Base-by-base conservation (phyloP, 2,113 vertebrate genomes). In the Vicugna pacos region DNA sequence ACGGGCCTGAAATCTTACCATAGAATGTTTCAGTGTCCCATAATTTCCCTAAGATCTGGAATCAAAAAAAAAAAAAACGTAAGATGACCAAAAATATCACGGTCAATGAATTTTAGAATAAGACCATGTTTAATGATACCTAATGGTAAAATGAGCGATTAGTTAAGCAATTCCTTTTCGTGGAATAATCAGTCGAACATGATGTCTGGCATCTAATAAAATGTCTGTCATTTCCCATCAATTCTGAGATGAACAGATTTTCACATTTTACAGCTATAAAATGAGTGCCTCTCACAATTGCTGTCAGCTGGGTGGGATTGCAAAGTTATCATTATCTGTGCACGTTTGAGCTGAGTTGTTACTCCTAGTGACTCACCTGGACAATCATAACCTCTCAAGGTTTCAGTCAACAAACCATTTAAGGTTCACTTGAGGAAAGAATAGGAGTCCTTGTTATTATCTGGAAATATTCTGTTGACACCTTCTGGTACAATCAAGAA, bases 381-480 rank as follows among this genome's bases (percentile, higher is more conserved):
- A 52, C 20, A 79, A 77, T 83, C 62, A 58, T 32, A 73, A 70
- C 24, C 9, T 24, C 9, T 93, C 69, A 83, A 20, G 72, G 19
- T 73, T 85, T 86, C 79, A 54, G 50, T 54, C 80, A 92, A 72
- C 67, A 95, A 82, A 96, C 12, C 42, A 86, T 38, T 86, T 30
- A 62, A 46, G 28, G 46, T 81, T 52, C 22, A 70, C 46, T 26
- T 89, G 60, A 69, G 50, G 35, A 69, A 79, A 32, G 6, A 67
- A 50, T 20, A 32, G 12, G 32, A 91, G 12, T 56, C n/a, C 7
- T 76, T 17, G 5, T 46, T 89, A 80, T 83, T 82, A 26, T 64
- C n/a, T 56, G 54, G 76, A 96, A 97, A 94, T 87, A 95, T 82
- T 93, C 60, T 62, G 20, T 92, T 70, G 87, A 86, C 20, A 82